These are phyloP conservation scores for Dorcus hopei DNA, from an alignment of 2,888 invertebrate species.

Conservation along the genomic window DNA sequence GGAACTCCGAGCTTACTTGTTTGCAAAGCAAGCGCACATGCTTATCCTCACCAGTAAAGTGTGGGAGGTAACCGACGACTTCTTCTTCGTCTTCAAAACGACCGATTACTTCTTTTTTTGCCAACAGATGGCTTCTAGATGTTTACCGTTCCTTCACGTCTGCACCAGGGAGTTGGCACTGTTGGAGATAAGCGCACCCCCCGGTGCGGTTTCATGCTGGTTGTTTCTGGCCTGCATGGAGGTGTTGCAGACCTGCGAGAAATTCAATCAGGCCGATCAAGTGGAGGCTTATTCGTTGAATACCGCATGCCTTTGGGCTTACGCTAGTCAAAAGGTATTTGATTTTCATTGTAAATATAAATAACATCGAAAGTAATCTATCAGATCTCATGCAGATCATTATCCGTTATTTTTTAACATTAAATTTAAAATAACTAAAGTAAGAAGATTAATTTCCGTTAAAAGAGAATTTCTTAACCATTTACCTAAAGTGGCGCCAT, in stretches of 20 bases:
- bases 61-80: constrained; percentile 65
- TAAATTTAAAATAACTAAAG: no score
- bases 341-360: neutral
- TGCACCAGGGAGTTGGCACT: constrained; percentile 81
- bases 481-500: no score
- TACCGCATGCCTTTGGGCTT: constrained; percentile 83
- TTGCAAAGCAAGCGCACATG: constrained; percentile 88
- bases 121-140: constrained; percentile 76
- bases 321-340: constrained; percentile 62
- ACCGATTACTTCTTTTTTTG: neutral
- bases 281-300: constrained; percentile 76
- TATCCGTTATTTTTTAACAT: no score
- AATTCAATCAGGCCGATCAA: constrained; percentile 62
- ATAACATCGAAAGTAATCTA: no score
- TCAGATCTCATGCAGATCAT: no score
- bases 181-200: constrained; percentile 73
- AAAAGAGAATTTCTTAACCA: no score
- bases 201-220: constrained; percentile 89
- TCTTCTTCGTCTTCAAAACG: neutral
- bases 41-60: constrained; percentile 69
- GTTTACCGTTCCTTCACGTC: constrained; percentile 86
- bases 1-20: constrained; percentile 91
- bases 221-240: constrained; percentile 88
- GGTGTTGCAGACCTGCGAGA: constrained; percentile 75
- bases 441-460: no score